Conservation (phyloP, 2,797 vertebrate genomes). For the Podargus strigoides region DNA sequence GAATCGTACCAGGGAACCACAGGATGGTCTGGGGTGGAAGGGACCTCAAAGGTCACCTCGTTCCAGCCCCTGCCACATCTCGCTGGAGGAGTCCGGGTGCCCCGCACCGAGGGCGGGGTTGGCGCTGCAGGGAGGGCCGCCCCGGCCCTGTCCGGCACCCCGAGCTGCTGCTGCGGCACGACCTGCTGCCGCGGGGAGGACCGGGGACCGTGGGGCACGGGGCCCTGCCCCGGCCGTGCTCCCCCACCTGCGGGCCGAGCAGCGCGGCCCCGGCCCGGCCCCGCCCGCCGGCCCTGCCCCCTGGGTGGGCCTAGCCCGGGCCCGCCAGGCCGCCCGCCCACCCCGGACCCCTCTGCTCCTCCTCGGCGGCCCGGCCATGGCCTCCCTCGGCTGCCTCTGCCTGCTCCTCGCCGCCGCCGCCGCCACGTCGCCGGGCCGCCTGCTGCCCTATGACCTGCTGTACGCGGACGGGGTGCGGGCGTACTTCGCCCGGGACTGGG, state of each 20-base stretch:
- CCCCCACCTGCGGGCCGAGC: background rate
- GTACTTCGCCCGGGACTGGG: slow-evolving; percentile 86
- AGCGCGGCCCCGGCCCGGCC: background rate
- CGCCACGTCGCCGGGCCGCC: slow-evolving; percentile 50
- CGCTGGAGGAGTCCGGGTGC: background rate
- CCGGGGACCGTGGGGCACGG: no score
- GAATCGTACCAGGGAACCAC: no score
- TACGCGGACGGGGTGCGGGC: slow-evolving; percentile 88
- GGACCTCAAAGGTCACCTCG: no score
- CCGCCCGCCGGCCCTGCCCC: background rate
- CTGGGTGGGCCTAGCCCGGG: background rate
- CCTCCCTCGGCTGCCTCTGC: background rate
- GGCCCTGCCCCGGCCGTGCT: no score
- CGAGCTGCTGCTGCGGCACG: no score
- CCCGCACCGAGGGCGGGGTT: no score
- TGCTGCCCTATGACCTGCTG: slow-evolving; percentile 82
- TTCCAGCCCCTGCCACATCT: no score
- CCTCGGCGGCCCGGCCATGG: background rate
- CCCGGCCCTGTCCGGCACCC: no score
- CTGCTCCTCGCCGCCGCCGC: background rate
- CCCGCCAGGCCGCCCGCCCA: background rate
- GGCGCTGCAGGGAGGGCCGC: fast-evolving
- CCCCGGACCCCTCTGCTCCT: background rate
- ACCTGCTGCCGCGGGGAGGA: no score
- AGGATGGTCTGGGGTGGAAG: no score